Percentiles rank a stretch among this genome's conserved stretches.
These are phyloP conservation scores for Cryptotis parvus DNA, from an alignment of 2,113 vertebrate species.

Conservation along the genomic window DNA sequence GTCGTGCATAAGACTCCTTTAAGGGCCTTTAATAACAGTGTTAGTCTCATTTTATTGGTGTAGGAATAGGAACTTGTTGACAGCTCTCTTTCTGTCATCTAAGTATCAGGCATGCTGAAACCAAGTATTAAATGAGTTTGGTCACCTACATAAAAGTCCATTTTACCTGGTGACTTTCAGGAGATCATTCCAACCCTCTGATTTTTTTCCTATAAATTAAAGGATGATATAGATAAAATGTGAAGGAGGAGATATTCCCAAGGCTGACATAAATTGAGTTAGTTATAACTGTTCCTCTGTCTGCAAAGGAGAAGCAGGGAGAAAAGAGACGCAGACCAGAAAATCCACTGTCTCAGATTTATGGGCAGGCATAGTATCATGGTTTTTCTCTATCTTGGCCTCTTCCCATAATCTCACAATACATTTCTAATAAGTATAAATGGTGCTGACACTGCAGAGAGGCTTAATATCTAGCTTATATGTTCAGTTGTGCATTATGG, in stretches of 20 bases:
- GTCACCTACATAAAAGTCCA: not conserved
- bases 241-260: not conserved
- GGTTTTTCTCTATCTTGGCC: not conserved
- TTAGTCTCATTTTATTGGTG: not conserved
- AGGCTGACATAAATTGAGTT: not conserved
- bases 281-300: not conserved
- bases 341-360: not conserved
- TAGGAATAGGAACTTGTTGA: not conserved
- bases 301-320: not conserved
- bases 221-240: not conserved
- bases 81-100: not conserved
- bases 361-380: not conserved
- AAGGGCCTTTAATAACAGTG: not conserved
- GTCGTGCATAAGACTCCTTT: not conserved
- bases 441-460: not conserved
- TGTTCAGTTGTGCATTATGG: not conserved
- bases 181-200: not conserved
- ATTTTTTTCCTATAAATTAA: slow-evolving; percentile 14
- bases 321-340: not conserved
- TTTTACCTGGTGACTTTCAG: not conserved
- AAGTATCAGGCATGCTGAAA: not conserved
- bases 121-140: not conserved
- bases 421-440: not conserved
- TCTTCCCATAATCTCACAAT: not conserved
- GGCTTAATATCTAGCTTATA: not conserved